Conservation (phyloP, 1,140 invertebrate genomes). For the Aphelenchoides fujianensis region DNA sequence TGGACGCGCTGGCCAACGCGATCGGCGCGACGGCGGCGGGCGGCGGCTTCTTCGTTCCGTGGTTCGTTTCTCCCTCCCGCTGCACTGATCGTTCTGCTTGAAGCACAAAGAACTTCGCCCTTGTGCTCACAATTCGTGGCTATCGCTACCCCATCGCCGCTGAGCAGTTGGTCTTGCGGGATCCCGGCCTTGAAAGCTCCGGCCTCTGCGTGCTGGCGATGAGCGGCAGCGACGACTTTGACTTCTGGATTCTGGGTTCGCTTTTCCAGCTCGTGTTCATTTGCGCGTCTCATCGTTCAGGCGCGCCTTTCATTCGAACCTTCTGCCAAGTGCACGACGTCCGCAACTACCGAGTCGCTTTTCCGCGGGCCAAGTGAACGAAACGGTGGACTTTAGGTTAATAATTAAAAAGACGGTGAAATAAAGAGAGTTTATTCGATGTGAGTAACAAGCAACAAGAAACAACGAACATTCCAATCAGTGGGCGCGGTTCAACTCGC, state of each 20-base stretch:
- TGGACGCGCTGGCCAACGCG: not conserved
- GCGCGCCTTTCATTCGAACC: not conserved
- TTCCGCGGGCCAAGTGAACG: too few relatives aligned
- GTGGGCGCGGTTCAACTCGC: not conserved
- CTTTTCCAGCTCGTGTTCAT: not conserved
- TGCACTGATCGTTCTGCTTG: not conserved
- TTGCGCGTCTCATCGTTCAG: not conserved
- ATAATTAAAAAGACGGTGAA: too few relatives aligned
- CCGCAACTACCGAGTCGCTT: not conserved
- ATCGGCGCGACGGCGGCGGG: not conserved
- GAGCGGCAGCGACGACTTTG: conserved; percentile 7
- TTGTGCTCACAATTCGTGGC: not conserved
- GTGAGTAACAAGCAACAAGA: not conserved
- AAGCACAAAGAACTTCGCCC: not conserved
- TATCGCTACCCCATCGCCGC: not conserved
- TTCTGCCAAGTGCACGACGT: conserved; percentile 20
- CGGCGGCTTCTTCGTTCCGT: not conserved
- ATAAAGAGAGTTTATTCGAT: not conserved
- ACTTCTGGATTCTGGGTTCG: conserved; percentile 1
- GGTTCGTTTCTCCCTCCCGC: not conserved
- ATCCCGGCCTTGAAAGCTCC: too few relatives aligned
- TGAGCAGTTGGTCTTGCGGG: conserved; percentile 8
- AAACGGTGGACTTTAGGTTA: not conserved
- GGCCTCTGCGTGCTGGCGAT: not conserved
- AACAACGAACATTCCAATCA: not conserved